Evolutionary conservation across 2,888 invertebrate species (phyloP), one percentile per base, ranked within the genome.

Genomic region (Micropterix aruncella): DNA sequence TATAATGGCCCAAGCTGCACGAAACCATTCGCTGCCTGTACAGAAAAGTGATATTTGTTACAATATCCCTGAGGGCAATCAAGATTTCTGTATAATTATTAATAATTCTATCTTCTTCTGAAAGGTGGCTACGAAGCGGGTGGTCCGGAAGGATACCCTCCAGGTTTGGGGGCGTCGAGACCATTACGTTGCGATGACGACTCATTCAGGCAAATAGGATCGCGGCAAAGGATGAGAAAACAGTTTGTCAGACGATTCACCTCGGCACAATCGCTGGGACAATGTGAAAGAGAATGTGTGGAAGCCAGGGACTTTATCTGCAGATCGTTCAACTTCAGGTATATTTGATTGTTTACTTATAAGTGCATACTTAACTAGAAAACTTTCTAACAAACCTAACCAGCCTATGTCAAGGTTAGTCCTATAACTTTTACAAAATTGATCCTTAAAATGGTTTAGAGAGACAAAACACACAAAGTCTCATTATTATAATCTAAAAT

Each of bases 261-360:
- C 16, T 79, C 80, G 4, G 83, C 83, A 2, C 79, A 82, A 19
- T 81, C 83, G 0, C 62, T 91, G 55, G 75, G 79, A 1, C 83
- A 86, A 49, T 92, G 92, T 61, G 87, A 92, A 63, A 71, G 85
- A 47, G 89, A 88, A 58, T 91, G 92, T 60, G 75, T 81, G 38
- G 87, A 88, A 55, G 79, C 81, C 19, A 74, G 83, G 53, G 88
- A 88, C 57, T 91, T 91, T 59, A 74, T 82, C 45, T 92, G 92
- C 57, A 74, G 87, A 58, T 84, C 90, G 27, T 92, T 92, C 63
- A 91, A 90, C 66, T 91, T 78, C 65, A 81, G 83, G 80, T 84
- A 65, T n/a, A n/a, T n/a, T n/a, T 55, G 50, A n/a, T n/a, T 50
- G 15, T 18, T 1, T 16, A 19, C 27, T 40, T 16, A 4, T 16